These are phyloP conservation scores for Brachionus plicatilis DNA, from an alignment of 1,140 invertebrate species.

Conservation along the genomic window DNA sequence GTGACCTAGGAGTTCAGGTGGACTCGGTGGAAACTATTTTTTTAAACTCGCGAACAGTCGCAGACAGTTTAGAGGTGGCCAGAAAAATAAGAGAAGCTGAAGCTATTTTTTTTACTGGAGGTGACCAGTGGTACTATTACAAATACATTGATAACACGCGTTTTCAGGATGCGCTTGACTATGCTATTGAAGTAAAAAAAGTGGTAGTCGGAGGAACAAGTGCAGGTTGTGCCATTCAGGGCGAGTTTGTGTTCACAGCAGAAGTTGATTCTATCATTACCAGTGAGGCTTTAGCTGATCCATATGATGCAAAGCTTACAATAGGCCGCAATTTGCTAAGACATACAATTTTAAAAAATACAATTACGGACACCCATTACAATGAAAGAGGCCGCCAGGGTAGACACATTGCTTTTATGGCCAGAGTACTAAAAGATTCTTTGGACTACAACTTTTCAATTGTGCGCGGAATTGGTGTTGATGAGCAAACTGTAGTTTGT, in stretches of 20 bases:
- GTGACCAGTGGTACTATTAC: conserved; percentile 19
- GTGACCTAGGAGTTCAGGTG: not conserved
- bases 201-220: conserved; percentile 17
- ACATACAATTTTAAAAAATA: conserved; percentile 9
- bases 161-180: conserved; percentile 24
- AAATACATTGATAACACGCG: not conserved
- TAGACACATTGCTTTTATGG: conserved; percentile 21
- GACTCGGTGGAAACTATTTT: conserved; percentile 40
- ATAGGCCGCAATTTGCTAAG: not conserved
- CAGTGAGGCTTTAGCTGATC: conserved; percentile 15
- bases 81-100: not conserved
- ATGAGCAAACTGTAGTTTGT: conserved; percentile 38
- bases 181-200: not conserved
- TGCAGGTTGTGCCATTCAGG: conserved; percentile 39
- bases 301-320: not conserved
- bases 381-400: conserved; percentile 6
- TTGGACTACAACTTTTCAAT: not conserved
- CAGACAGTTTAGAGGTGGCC: not conserved
- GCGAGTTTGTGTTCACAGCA: not conserved
- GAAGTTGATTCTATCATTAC: not conserved
- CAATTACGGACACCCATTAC: conserved; percentile 37
- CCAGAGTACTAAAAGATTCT: not conserved
- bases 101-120: conserved; percentile 30
- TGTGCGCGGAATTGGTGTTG: conserved; percentile 33
- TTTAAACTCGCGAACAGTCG: conserved; percentile 12